Conservation (phyloP, 2,888 invertebrate genomes). For the Sarcophaga caerulescens region DNA sequence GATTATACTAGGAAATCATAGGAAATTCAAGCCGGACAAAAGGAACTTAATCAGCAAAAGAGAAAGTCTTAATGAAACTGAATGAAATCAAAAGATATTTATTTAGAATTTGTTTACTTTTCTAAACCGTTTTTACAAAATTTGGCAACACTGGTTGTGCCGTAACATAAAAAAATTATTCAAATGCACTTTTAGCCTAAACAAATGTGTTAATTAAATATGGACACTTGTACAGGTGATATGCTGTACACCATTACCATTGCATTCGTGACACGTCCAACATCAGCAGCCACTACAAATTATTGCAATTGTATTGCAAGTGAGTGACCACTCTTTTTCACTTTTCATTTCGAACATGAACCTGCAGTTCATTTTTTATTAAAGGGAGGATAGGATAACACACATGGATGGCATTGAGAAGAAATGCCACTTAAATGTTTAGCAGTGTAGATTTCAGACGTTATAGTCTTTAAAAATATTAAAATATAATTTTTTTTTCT, state of each 20-base stretch:
- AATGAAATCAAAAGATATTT: too few species aligned
- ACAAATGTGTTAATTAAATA: constrained; percentile 66
- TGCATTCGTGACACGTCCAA: neutral
- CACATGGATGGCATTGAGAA: too few species aligned
- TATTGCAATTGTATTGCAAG: neutral
- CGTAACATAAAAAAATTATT: constrained; percentile 44
- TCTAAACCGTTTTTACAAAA: too few species aligned
- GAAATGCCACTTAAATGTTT: too few species aligned
- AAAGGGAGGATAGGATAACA: neutral
- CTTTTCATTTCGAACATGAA: neutral
- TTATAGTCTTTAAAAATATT: neutral
- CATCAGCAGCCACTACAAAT: constrained; percentile 36
- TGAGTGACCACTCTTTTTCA: neutral
- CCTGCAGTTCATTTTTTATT: neutral
- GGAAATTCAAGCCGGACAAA: too few species aligned
- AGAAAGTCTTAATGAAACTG: too few species aligned
- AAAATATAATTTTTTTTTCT: neutral
- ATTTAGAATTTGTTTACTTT: too few species aligned
- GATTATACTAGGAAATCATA: too few species aligned
- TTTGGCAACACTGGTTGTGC: neutral
- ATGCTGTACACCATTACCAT: constrained; percentile 32
- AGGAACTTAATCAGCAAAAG: too few species aligned
- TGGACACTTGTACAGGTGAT: constrained; percentile 66
- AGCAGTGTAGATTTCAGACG: neutral
- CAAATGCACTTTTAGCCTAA: constrained; percentile 64